These are phyloP conservation scores for Moxostoma hubbsi DNA, from an alignment of 2,797 vertebrate genomes.

Conservation along the genomic window DNA sequence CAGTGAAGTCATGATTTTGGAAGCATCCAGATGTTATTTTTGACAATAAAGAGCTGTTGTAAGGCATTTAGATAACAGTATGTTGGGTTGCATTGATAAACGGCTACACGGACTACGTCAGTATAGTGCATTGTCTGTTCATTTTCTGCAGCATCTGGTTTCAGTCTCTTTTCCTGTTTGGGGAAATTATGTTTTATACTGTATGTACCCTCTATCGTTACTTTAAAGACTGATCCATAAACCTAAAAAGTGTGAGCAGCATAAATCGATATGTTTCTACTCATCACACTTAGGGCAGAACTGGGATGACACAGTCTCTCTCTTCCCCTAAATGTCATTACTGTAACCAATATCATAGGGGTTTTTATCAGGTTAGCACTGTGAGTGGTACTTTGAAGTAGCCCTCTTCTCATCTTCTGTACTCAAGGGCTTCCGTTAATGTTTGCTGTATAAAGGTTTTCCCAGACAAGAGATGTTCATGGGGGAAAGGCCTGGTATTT, in stretches of 20 bases:
- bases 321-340: constrained; percentile 77
- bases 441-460: constrained; percentile 1
- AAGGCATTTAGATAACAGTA: not conserved
- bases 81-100: not conserved
- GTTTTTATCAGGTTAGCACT: constrained; percentile 76
- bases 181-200: constrained; percentile 32
- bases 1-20: too few species aligned
- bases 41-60: not conserved
- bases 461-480: constrained; percentile 13
- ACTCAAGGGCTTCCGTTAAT: not conserved
- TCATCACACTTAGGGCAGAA: constrained; percentile 60
- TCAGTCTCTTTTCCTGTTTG: constrained; percentile 23
- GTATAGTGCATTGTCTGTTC: constrained; percentile 1
- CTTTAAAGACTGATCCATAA: constrained; percentile 60
- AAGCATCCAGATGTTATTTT: not conserved
- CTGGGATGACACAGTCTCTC: constrained; percentile 65
- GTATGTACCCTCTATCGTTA: constrained; percentile 8
- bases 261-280: constrained; percentile 62
- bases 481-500: not conserved
- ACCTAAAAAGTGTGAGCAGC: constrained; percentile 57
- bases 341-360: constrained; percentile 70
- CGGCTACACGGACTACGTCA: not conserved
- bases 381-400: constrained; percentile 45
- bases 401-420: constrained; percentile 53
- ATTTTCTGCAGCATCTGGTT: constrained; percentile 37